phyloP scores from a whole-genome alignment of 2,113 vertebrate genomes.

The Pogona vitticeps region DNA sequence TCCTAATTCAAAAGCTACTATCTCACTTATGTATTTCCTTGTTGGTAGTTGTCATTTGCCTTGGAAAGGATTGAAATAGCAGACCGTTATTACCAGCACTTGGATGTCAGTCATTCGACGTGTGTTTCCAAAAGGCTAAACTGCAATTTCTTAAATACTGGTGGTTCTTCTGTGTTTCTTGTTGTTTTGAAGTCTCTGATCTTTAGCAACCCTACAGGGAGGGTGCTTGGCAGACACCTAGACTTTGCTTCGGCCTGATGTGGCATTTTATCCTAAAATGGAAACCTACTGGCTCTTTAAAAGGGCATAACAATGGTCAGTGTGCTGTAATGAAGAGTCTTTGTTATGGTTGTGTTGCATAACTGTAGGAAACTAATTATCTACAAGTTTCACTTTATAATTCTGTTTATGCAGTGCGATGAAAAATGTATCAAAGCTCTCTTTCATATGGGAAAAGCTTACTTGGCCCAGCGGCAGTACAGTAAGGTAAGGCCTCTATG shows the following conservation, averaged over 20 bases:
- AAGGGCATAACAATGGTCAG: not conserved
- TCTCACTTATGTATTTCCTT: not conserved
- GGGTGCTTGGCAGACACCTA: not conserved
- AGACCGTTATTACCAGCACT: not conserved
- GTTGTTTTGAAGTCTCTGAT: not conserved
- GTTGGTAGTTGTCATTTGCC: not conserved
- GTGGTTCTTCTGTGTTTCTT: no score
- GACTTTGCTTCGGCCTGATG: not conserved
- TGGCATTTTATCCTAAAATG: not conserved
- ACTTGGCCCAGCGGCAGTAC: slow-evolving; percentile 81
- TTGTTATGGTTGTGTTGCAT: not conserved
- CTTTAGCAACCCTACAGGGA: not conserved
- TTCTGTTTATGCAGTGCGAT: slow-evolving; percentile 82
- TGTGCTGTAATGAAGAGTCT: not conserved
- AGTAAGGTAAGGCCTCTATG: slow-evolving; percentile 73
- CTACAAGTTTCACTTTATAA: not conserved
- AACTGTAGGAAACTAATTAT: not conserved
- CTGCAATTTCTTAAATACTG: not conserved
- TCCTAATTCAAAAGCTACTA: not conserved
- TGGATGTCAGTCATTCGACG: not conserved
- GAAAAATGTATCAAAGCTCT: slow-evolving; percentile 86
- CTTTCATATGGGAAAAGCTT: slow-evolving; percentile 89
- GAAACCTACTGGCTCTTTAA: not conserved
- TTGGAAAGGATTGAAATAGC: not conserved
- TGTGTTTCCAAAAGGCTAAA: not conserved